Evolutionary conservation across 2,797 vertebrate species (phyloP).

Genomic region (Erpetoichthys calabaricus): DNA sequence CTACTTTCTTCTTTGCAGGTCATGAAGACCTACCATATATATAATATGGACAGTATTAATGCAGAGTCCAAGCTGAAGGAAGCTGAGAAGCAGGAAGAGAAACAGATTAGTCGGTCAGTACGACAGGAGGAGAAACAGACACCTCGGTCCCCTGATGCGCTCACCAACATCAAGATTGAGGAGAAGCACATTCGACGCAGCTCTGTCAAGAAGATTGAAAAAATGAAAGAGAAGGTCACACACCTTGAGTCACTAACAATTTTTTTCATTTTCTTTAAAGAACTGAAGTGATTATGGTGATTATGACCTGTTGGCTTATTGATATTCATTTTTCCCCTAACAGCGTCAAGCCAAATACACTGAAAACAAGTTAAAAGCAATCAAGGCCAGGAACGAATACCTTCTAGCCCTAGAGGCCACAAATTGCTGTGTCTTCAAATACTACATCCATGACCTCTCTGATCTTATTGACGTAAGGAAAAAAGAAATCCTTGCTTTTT

Average conservation of each 20-base stretch:
- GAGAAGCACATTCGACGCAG: conserved; percentile 88
- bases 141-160: conserved; percentile 80
- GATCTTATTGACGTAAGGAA: conserved; percentile 92
- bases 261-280: too few relatives aligned
- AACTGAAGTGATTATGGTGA: too few relatives aligned
- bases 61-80: conserved; percentile 97
- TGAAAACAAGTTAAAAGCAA: conserved; percentile 91
- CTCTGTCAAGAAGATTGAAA: conserved; percentile 95
- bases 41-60: conserved; percentile 94
- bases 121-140: conserved; percentile 85
- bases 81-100: conserved; percentile 95
- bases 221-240: conserved; percentile 96
- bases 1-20: conserved; percentile 50
- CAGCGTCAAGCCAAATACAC: conserved; percentile 96
- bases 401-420: conserved; percentile 88
- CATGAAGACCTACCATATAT: conserved; percentile 98
- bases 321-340: conserved; percentile 15
- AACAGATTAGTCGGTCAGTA: conserved; percentile 86
- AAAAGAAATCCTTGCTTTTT: background rate
- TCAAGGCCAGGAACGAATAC: conserved; percentile 93
- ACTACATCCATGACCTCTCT: conserved; percentile 94
- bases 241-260: background rate
- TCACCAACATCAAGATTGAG: conserved; percentile 69
- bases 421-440: conserved; percentile 93
- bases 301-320: too few relatives aligned